Conservation (phyloP, 2,113 vertebrate species). For the Misgurnus anguillicaudatus region DNA sequence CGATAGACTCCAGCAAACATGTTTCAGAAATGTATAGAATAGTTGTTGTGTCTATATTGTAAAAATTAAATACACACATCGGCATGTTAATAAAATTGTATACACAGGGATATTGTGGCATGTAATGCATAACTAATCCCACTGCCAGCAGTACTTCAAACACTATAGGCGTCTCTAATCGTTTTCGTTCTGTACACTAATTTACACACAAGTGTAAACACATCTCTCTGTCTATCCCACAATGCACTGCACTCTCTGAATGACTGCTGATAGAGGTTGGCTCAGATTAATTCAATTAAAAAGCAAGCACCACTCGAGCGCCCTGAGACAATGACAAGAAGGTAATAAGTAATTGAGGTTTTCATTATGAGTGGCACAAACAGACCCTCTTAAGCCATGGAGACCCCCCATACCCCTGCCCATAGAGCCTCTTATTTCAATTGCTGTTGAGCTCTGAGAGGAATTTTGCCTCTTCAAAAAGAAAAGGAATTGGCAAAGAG, state of each 20-base stretch:
- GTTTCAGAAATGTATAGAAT: too few species aligned
- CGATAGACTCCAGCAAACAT: too few species aligned
- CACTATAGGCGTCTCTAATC: conserved; percentile 26
- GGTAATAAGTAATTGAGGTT: conserved; percentile 25
- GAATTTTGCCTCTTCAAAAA: conserved; percentile 77
- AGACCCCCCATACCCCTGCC: conserved; percentile 72
- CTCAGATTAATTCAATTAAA: conserved; percentile 54
- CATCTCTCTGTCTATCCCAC: conserved; percentile 19
- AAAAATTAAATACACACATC: too few species aligned
- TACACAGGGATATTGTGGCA: not conserved
- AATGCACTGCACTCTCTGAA: conserved; percentile 30
- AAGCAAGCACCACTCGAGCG: conserved; percentile 26
- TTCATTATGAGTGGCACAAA: conserved; percentile 32
- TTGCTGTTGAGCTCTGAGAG: conserved; percentile 82
- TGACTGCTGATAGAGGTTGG: conserved; percentile 42
- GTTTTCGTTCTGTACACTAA: conserved; percentile 34
- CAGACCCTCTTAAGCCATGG: conserved; percentile 65
- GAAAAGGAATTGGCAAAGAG: conserved; percentile 75
- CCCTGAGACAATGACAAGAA: conserved; percentile 42
- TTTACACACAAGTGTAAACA: conserved; percentile 43
- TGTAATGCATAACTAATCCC: not conserved
- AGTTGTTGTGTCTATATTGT: too few species aligned
- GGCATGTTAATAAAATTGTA: too few species aligned
- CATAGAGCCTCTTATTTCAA: conserved; percentile 80
- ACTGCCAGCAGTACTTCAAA: not conserved